Evolutionary conservation across 2,113 vertebrate species (phyloP).

Genomic region (Gymnorhina tibicen): DNA sequence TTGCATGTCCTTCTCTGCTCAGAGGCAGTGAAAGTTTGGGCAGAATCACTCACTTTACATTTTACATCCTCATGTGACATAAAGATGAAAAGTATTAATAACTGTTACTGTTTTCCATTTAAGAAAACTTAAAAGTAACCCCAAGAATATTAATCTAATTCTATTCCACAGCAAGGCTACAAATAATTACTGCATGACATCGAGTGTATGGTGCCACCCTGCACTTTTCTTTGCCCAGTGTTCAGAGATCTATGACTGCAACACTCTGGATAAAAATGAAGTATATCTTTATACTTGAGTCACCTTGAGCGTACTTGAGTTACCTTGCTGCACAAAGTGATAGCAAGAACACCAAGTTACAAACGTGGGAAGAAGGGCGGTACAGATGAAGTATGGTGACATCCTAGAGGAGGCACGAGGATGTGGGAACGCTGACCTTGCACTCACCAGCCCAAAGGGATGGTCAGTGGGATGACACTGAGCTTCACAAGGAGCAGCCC

Average conservation of each 20-base stretch:
- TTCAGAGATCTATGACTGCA: neutral
- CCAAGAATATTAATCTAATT: neutral
- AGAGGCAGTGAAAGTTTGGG: neutral
- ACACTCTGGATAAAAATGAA: neutral
- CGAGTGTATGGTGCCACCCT: neutral
- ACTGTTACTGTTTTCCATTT: neutral
- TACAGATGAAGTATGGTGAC: fast-evolving
- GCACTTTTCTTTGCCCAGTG: neutral
- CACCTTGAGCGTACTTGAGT: too few relatives aligned
- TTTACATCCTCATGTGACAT: neutral
- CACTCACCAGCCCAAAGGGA: fast-evolving
- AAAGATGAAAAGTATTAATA: neutral
- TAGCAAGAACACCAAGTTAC: fast-evolving
- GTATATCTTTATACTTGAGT: fast-evolving
- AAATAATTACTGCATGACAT: neutral
- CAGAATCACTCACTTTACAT: neutral
- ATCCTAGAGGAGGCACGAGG: neutral
- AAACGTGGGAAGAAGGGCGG: fast-evolving
- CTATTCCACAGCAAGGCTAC: neutral
- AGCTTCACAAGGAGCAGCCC: neutral
- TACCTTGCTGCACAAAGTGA: too few relatives aligned
- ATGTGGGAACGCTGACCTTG: fast-evolving
- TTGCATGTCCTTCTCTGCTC: neutral
- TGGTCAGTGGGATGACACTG: fast-evolving
- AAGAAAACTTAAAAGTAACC: neutral